phyloP scores from a whole-genome alignment of 2,888 invertebrate species.

The Anticlea derivata region DNA sequence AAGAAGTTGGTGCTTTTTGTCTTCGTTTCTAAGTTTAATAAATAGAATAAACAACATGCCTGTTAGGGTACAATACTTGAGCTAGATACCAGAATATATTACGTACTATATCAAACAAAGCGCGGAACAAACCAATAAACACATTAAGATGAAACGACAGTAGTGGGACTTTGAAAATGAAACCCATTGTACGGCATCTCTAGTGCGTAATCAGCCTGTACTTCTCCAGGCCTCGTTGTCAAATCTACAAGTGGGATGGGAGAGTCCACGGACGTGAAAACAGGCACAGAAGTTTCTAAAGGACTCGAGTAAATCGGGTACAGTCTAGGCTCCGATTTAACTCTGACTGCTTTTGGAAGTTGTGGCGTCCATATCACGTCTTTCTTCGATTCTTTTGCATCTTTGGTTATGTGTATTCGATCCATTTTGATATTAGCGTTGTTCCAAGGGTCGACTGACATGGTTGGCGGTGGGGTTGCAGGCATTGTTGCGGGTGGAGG shows the following conservation, averaged over 20 bases:
- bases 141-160: constrained; percentile 79
- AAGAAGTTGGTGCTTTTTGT: no score
- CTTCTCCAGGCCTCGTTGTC: constrained; percentile 71
- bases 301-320: constrained; percentile 60
- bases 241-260: constrained; percentile 61
- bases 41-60: constrained; percentile 57
- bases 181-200: constrained; percentile 78
- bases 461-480: constrained; percentile 52
- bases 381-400: constrained; percentile 36
- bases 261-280: constrained; percentile 59
- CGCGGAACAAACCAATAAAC: constrained; percentile 58
- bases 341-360: constrained; percentile 47
- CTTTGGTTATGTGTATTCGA: constrained; percentile 52
- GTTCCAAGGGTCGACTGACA: constrained; percentile 51
- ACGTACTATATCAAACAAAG: constrained; percentile 57
- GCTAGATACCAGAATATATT: constrained; percentile 61
- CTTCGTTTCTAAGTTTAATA: no score
- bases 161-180: constrained; percentile 79
- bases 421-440: constrained; percentile 58
- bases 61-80: constrained; percentile 67
- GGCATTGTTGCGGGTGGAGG: constrained; percentile 61
- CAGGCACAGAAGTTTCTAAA: constrained; percentile 43
- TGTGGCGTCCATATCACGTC: constrained; percentile 52
- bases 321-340: constrained; percentile 52
- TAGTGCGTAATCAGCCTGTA: constrained; percentile 75